phyloP scores from a whole-genome alignment of 1,140 invertebrate species.

The Bombus waltoni region DNA sequence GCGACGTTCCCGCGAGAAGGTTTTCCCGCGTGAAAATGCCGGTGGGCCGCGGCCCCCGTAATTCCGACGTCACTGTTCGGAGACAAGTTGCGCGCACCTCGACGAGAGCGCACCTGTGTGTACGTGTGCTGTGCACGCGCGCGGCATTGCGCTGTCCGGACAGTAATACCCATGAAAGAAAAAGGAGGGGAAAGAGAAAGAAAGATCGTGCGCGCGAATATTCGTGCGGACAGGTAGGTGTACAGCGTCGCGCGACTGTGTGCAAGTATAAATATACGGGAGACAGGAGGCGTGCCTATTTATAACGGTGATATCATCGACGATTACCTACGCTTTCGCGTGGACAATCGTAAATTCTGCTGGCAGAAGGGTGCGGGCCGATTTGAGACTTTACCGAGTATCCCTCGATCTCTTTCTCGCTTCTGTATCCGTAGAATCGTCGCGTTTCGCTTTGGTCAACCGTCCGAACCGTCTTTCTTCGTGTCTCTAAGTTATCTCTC shows the following conservation, averaged over 20 bases:
- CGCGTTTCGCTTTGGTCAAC: not conserved
- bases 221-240: constrained; percentile 65
- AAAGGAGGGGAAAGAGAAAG: not conserved
- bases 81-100: constrained; percentile 32
- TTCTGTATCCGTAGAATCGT: not conserved
- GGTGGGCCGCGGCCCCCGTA: constrained; percentile 38
- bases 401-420: constrained; percentile 7
- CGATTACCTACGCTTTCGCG: constrained; percentile 82
- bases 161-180: constrained; percentile 16
- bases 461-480: not conserved
- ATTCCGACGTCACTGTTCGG: constrained; percentile 19
- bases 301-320: constrained; percentile 81
- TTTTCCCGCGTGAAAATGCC: constrained; percentile 35
- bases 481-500: constrained; percentile 28
- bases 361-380: constrained; percentile 69
- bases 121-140: not conserved
- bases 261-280: constrained; percentile 49
- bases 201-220: constrained; percentile 18
- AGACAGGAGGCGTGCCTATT: constrained; percentile 80
- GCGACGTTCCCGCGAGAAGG: constrained; percentile 4
- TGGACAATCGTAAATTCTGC: constrained; percentile 78
- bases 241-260: constrained; percentile 29
- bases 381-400: constrained; percentile 62
- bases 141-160: not conserved
- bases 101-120: not conserved